Percentiles rank a stretch among this genome's conserved stretches.
Evolutionary conservation across 2,888 invertebrate species (phyloP).

Genomic region (Dryomyza anilis): DNA sequence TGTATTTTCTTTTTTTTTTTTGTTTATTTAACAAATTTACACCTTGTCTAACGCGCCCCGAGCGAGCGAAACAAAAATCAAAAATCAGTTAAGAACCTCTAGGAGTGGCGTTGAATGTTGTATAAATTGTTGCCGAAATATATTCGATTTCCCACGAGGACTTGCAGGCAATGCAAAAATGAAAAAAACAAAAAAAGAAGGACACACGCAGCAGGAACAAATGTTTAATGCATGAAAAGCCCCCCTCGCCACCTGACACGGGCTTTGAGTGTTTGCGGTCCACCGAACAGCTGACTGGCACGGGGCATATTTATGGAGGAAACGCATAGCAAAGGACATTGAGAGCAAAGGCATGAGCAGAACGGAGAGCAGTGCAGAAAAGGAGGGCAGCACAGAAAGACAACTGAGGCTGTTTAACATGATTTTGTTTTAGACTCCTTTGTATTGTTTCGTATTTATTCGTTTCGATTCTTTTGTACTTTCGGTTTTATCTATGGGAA

Average conservation of each 20-base stretch:
- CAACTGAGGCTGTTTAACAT: not conserved
- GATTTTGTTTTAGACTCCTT: not conserved
- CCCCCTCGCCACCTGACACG: not conserved
- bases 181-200: not conserved
- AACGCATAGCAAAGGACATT: conserved; percentile 51
- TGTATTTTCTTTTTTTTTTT: too few species aligned
- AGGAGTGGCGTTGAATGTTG: not conserved
- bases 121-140: not conserved
- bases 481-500: conserved; percentile 18
- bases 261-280: not conserved
- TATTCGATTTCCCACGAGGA: not conserved
- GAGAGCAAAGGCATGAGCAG: not conserved
- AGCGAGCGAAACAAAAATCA: not conserved
- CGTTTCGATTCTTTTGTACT: not conserved
- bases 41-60: not conserved
- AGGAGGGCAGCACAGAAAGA: not conserved
- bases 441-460: not conserved
- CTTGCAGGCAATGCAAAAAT: not conserved
- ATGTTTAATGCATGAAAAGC: conserved; percentile 1
- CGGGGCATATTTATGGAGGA: conserved; percentile 53
- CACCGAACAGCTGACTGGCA: conserved; percentile 16
- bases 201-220: not conserved
- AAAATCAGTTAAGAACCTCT: conserved; percentile 10
- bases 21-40: too few species aligned
- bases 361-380: not conserved